These are phyloP conservation scores for Drosophila pruinosa DNA, from an alignment of 1,140 invertebrate genomes.

Conservation along the genomic window DNA sequence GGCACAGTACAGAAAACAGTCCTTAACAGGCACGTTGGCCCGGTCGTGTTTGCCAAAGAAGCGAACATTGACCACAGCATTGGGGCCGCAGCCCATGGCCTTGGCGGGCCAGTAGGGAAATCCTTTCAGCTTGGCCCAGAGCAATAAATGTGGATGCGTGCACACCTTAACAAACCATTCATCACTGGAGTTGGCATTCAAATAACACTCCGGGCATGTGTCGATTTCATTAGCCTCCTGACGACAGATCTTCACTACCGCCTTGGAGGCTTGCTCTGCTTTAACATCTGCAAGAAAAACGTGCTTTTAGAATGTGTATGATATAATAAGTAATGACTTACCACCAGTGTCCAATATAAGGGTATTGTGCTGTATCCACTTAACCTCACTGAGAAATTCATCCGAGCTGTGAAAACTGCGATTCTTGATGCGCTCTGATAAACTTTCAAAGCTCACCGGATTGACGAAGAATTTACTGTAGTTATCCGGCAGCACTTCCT, in stretches of 20 bases:
- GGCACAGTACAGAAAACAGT: conserved; percentile 92
- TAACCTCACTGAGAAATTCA: conserved; percentile 93
- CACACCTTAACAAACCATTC: conserved; percentile 97
- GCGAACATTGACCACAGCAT: conserved; percentile 91
- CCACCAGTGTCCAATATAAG: conserved; percentile 92
- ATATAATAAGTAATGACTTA: conserved; percentile 83
- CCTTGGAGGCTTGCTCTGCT: conserved; percentile 86
- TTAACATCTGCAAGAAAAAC: conserved; percentile 83
- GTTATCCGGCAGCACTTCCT: conserved; percentile 56
- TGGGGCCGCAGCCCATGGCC: conserved; percentile 89
- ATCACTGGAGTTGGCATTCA: conserved; percentile 90
- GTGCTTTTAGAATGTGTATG: background rate
- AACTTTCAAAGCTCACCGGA: conserved; percentile 91
- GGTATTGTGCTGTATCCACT: conserved; percentile 97
- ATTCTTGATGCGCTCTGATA: conserved; percentile 90
- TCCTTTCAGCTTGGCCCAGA: conserved; percentile 97
- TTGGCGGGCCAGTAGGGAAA: conserved; percentile 98
- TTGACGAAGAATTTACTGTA: conserved; percentile 89
- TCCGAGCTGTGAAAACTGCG: conserved; percentile 94
- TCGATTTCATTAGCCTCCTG: conserved; percentile 96
- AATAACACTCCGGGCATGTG: conserved; percentile 96
- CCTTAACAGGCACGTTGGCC: conserved; percentile 93
- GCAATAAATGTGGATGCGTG: conserved; percentile 92
- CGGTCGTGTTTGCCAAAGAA: conserved; percentile 98
- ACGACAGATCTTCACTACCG: conserved; percentile 91